A percentile compares a stretch with the other conserved stretches of the same genome.
Conservation (phyloP, 2,113 vertebrate genomes). For the Capreolus pygargus region DNA sequence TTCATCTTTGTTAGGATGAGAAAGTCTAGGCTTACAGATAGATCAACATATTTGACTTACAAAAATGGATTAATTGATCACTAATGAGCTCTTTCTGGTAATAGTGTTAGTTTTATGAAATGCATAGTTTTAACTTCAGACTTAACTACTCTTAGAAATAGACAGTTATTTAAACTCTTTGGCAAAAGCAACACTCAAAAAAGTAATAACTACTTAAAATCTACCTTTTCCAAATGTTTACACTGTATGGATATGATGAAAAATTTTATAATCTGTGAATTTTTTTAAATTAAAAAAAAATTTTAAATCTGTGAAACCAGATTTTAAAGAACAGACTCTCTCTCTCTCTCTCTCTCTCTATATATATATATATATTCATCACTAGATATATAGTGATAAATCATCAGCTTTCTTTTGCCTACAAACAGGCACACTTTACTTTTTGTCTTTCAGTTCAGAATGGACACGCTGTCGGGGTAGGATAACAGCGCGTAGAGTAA, state of each 20-base stretch:
- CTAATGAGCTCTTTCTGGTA: background rate
- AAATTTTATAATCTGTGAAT: background rate
- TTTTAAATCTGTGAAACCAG: background rate
- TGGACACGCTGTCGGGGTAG: conserved; percentile 26
- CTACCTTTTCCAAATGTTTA: background rate
- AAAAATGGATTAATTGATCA: conserved; percentile 36
- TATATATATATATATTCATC: no score
- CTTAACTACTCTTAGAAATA: background rate
- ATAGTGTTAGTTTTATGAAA: background rate
- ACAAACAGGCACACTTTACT: background rate
- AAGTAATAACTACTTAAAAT: background rate
- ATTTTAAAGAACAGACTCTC: background rate
- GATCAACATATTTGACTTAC: background rate
- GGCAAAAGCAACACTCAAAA: background rate
- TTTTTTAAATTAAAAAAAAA: background rate
- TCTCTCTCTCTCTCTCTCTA: no score
- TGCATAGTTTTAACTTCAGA: background rate
- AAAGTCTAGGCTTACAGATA: background rate
- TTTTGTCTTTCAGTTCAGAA: background rate
- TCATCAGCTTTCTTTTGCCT: background rate
- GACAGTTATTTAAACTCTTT: conserved; percentile 10
- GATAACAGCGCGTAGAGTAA: conserved; percentile 53
- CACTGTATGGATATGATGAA: background rate
- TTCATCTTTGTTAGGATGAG: background rate
- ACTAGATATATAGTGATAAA: background rate